Conservation (phyloP, 2,888 invertebrate genomes). For the Zootermopsis nevadensis region DNA sequence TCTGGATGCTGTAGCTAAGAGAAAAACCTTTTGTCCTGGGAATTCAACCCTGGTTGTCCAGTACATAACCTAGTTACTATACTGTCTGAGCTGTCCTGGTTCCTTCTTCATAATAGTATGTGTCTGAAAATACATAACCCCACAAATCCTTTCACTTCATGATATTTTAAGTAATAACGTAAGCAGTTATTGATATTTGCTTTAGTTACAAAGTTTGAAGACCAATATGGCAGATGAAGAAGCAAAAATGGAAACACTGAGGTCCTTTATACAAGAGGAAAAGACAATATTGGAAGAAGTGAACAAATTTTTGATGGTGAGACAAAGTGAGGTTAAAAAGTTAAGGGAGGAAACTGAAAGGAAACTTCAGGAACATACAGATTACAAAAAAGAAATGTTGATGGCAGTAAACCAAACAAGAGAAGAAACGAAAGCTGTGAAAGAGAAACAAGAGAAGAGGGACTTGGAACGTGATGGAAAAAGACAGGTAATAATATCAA, state of each 20-base stretch:
- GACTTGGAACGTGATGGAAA: neutral
- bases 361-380: neutral
- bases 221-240: neutral
- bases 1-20: too few species aligned
- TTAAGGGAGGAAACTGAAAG: neutral
- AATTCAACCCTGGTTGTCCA: too few species aligned
- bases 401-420: neutral
- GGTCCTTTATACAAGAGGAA: neutral
- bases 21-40: too few species aligned
- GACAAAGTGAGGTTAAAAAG: neutral
- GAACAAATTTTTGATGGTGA: neutral
- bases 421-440: neutral
- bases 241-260: neutral
- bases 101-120: too few species aligned
- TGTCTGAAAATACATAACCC: too few species aligned
- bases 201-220: conserved; percentile 6
- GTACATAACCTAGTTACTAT: too few species aligned
- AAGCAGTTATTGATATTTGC: neutral
- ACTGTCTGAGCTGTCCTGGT: too few species aligned
- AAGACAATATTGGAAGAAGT: neutral
- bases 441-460: neutral
- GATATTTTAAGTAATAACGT: too few species aligned
- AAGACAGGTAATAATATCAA: conserved; percentile 1
- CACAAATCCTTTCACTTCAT: too few species aligned
- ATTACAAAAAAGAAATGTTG: conserved; percentile 12